Percentiles rank a stretch among this genome's conserved stretches.
Conservation (phyloP, 1,140 invertebrate species). For the Drosophila burlai region DNA sequence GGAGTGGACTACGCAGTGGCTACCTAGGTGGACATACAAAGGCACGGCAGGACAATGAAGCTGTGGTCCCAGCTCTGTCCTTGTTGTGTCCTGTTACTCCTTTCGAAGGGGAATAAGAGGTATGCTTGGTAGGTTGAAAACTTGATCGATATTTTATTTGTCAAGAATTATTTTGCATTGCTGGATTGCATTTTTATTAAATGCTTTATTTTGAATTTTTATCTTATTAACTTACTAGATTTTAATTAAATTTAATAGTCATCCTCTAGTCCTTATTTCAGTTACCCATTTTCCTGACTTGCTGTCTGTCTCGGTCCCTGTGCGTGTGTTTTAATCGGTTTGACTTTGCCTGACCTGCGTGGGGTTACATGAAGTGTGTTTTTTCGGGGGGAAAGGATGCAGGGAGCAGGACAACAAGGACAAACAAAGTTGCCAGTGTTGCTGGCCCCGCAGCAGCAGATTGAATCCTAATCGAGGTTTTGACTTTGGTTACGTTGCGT, state of each 20-base stretch:
- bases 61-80: conserved; percentile 4
- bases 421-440: conserved; percentile 62
- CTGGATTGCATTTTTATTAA: neutral
- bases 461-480: conserved; percentile 84
- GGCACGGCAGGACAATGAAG: conserved; percentile 41
- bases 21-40: conserved; percentile 63
- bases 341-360: conserved; percentile 77
- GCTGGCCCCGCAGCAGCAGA: conserved; percentile 66
- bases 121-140: neutral
- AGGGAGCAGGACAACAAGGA: conserved; percentile 44
- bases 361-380: conserved; percentile 18
- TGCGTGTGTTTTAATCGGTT: conserved; percentile 77
- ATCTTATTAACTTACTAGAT: neutral
- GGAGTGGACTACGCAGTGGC: conserved; percentile 26
- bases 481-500: conserved; percentile 83
- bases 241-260: neutral
- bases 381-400: neutral
- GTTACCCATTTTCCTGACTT: neutral
- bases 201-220: neutral
- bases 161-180: no score
- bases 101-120: neutral
- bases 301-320: conserved; percentile 27
- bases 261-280: neutral
- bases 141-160: neutral
- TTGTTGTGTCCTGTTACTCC: conserved; percentile 5